Percentiles rank a stretch among this genome's conserved stretches.
phyloP scores from a whole-genome alignment of 2,888 invertebrate species.

The Dryobotodes eremita region DNA sequence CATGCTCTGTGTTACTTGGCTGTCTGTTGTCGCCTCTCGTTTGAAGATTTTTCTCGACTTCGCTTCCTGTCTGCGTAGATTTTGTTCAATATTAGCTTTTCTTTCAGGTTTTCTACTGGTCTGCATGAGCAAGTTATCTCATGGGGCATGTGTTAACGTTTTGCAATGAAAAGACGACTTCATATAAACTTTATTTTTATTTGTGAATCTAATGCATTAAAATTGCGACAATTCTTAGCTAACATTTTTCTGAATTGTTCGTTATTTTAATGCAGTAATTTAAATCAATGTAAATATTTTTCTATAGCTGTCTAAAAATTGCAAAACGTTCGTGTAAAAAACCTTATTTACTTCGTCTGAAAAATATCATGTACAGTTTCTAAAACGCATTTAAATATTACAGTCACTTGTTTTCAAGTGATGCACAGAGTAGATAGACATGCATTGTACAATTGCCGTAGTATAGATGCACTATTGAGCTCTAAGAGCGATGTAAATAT shows the following conservation, averaged over 20 bases:
- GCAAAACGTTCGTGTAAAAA: constrained; percentile 54
- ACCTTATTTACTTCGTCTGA: constrained; percentile 40
- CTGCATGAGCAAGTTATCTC: constrained; percentile 64
- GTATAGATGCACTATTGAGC: constrained; percentile 68
- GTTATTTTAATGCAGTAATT: constrained; percentile 17
- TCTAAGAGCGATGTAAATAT: constrained; percentile 64
- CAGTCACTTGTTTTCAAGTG: constrained; percentile 52
- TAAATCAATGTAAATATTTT: neutral
- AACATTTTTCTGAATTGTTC: neutral
- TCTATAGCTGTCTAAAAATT: constrained; percentile 14
- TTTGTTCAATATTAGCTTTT: constrained; percentile 75
- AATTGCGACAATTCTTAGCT: constrained; percentile 9
- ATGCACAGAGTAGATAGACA: constrained; percentile 75
- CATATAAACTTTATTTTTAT: neutral
- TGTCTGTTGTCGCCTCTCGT: constrained; percentile 79
- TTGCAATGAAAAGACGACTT: constrained; percentile 48
- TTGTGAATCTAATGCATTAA: constrained; percentile 12
- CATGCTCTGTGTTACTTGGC: constrained; percentile 79
- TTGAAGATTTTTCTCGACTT: constrained; percentile 75
- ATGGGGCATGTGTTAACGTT: constrained; percentile 54
- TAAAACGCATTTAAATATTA: constrained; percentile 36
- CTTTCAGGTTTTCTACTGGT: constrained; percentile 72
- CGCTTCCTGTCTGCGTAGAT: constrained; percentile 84
- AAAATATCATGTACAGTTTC: constrained; percentile 60
- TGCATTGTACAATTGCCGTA: constrained; percentile 73